Base-by-base conservation (phyloP, 2,888 invertebrate species). In the Orthosia gothica region DNA sequence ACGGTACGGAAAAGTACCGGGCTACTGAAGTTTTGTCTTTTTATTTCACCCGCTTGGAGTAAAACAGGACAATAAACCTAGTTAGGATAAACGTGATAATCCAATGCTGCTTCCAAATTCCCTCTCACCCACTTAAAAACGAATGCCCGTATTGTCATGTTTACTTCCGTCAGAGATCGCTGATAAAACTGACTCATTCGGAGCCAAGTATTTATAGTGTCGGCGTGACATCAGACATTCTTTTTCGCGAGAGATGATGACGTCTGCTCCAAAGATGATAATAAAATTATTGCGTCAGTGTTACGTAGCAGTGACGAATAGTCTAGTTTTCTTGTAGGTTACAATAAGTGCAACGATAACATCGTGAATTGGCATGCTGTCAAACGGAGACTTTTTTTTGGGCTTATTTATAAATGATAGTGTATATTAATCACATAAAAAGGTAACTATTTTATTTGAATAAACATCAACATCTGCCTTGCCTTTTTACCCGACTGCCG, bases 151-250 rank as follows among this genome's bases (percentile, higher is more conserved):
- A 59, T 32, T 18, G n/a, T 55, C 18, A 62, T 62, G 45, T 78
- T 50, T 45, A 32, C 45, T 78, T 78, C 18, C 45, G 50, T 7
- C 70, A 40, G 20, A 13, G 5, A 62, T 57, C 26, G 32, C 26
- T 47, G 50, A 70, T 78, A 50, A 62, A 16, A 62, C 26, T 79
- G 55, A 57, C 32, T 76, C 79, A 76, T 45, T 61, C 54, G 18
- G 15, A 50, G 67, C 57, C 70, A 61, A 52, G n/a, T 61, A 70
- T 55, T 54, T 55, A 26, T 61, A 62, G 49, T 0, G 2, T n/a
- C 40, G 40, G 40, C 3, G 40, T 78, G 75, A 61, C 75, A 59
- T 70, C 75, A 70, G 9, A 18, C 40, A 78, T 70, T 70, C 54
- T 70, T 26, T 61, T 49, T 59, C 23, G 16, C 9, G 13, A 26